phyloP scores from a whole-genome alignment of 1,140 invertebrate species.

The Orius insidiosus region DNA sequence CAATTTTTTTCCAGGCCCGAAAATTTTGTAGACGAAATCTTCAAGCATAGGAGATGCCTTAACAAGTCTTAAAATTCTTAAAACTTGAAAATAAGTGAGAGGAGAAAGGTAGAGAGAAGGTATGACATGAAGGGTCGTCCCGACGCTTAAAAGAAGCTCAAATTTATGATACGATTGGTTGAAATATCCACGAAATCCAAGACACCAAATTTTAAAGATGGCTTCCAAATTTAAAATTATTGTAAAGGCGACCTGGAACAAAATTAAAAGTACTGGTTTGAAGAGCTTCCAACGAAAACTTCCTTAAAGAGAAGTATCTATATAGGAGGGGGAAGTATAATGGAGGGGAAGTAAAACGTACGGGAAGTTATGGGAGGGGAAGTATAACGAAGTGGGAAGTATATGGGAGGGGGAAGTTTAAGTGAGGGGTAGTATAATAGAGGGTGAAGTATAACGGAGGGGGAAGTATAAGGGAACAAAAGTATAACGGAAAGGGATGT shows the following conservation, averaged over 20 bases:
- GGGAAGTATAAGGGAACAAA: too few relatives aligned
- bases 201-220: conserved; percentile 93
- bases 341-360: too few relatives aligned
- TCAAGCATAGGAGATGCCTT: conserved; percentile 98
- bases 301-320: too few relatives aligned
- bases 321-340: too few relatives aligned
- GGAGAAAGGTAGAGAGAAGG: conserved; percentile 79
- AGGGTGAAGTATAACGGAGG: too few relatives aligned
- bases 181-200: conserved; percentile 86
- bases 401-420: too few relatives aligned
- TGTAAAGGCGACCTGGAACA: conserved; percentile 69
- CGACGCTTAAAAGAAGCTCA: conserved; percentile 82
- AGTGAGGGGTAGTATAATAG: too few relatives aligned
- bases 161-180: conserved; percentile 97
- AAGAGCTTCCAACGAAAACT: too few relatives aligned
- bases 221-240: conserved; percentile 89
- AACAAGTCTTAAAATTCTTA: conserved; percentile 86
- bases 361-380: too few relatives aligned
- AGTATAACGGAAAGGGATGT: too few relatives aligned
- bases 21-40: conserved; percentile 99
- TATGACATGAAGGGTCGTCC: conserved; percentile 89
- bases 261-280: too few relatives aligned
- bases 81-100: conserved; percentile 94
- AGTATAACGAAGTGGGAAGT: too few relatives aligned
- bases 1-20: conserved; percentile 96